These are phyloP conservation scores for Podilymbus podiceps DNA, from an alignment of 2,113 vertebrate species.

Conservation along the genomic window DNA sequence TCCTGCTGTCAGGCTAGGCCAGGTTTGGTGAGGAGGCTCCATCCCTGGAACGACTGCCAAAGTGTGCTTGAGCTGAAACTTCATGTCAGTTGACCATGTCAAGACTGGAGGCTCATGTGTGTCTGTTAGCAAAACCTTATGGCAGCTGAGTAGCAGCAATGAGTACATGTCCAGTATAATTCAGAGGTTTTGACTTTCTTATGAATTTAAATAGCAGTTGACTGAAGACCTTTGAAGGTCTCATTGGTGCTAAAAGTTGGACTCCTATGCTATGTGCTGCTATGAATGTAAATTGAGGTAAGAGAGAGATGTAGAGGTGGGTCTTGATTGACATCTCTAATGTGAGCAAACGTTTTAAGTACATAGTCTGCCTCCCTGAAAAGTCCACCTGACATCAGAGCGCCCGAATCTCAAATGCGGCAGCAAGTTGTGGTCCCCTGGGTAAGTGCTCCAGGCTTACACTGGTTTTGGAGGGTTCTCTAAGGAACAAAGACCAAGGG, in stretches of 20 bases:
- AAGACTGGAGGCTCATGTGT: background rate
- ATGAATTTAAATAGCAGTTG: background rate
- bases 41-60: background rate
- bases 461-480: background rate
- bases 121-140: background rate
- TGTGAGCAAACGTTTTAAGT: background rate
- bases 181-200: background rate
- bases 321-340: background rate
- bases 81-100: background rate
- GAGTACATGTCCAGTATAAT: background rate
- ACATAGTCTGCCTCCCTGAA: background rate
- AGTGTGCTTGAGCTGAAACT: background rate
- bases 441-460: background rate
- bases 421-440: background rate
- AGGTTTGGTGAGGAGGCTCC: background rate
- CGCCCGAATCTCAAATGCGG: too few species aligned
- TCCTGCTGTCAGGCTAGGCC: background rate
- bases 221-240: background rate
- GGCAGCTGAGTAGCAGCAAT: background rate
- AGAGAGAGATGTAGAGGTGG: background rate
- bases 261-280: fast-evolving
- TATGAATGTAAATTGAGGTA: too few species aligned
- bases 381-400: background rate
- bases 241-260: background rate
- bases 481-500: background rate